Evolutionary conservation across 1,140 invertebrate genomes (phyloP).

Genomic region (Galendromus occidentalis): DNA sequence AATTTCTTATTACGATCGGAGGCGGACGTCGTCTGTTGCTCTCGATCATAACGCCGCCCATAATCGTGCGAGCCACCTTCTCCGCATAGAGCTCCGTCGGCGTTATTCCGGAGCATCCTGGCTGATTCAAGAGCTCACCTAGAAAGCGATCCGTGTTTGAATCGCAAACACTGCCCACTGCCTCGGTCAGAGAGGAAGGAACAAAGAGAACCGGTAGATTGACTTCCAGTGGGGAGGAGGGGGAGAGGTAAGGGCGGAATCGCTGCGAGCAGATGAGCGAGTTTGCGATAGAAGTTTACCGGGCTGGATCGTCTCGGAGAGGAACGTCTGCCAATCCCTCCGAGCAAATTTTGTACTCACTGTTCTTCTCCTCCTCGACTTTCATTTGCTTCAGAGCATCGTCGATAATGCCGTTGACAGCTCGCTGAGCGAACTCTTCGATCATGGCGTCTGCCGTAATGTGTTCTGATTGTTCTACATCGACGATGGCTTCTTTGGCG

Average conservation of each 20-base stretch:
- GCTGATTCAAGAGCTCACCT: not conserved
- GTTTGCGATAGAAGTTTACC: too few relatives aligned
- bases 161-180: too few relatives aligned
- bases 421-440: not conserved
- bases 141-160: not conserved
- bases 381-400: not conserved
- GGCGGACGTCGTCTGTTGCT: not conserved
- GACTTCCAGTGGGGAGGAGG: too few relatives aligned
- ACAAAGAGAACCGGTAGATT: too few relatives aligned
- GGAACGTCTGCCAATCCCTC: too few relatives aligned
- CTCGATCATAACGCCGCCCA: not conserved
- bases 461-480: too few relatives aligned
- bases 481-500: too few relatives aligned
- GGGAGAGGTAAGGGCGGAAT: too few relatives aligned
- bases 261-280: too few relatives aligned
- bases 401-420: not conserved
- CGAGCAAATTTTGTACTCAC: too few relatives aligned
- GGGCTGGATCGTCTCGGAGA: too few relatives aligned
- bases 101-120: constrained; percentile 4
- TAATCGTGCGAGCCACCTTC: not conserved
- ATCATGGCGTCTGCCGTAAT: not conserved
- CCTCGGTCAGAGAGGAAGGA: too few relatives aligned
- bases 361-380: not conserved
- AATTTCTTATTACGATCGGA: not conserved
- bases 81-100: not conserved